Conservation (phyloP, 2,797 vertebrate genomes). For the Petrocephalus sullivani region DNA sequence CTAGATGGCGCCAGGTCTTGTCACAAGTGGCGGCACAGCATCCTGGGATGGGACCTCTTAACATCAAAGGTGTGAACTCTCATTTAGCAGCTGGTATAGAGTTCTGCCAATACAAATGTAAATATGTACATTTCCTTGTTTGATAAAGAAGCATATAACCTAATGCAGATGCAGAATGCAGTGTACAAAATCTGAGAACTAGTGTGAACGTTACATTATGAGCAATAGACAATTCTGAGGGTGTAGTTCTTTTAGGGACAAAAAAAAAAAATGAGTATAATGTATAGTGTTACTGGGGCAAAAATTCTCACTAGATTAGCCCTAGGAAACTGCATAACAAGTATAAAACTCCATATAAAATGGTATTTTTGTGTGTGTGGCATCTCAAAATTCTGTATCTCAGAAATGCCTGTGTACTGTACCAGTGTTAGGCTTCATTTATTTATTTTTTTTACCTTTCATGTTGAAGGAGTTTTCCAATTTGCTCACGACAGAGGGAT, state of each 20-base stretch:
- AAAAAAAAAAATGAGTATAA: background rate
- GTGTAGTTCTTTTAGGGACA: background rate
- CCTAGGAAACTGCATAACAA: constrained; percentile 1
- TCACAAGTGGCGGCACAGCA: background rate
- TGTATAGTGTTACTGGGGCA: background rate
- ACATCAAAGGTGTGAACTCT: background rate
- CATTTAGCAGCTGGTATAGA: background rate
- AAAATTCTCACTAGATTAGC: background rate
- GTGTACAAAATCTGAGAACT: background rate
- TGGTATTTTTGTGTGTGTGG: background rate
- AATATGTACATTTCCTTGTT: constrained; percentile 9
- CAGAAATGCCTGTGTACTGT: constrained; percentile 10
- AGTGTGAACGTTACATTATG: background rate
- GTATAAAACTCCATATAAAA: background rate
- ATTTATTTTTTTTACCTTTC: background rate
- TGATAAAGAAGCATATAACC: constrained; percentile 12
- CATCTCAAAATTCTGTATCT: background rate
- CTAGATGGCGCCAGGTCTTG: constrained; percentile 20
- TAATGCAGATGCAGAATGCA: background rate
- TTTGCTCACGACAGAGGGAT: background rate
- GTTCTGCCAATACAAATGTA: background rate
- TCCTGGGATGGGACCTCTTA: background rate
- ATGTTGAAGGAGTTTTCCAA: constrained; percentile 14
- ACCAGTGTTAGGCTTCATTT: constrained; percentile 5
- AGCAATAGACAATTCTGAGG: background rate